phyloP scores from a whole-genome alignment of 2,113 vertebrate genomes.

The Narcine bancroftii region DNA sequence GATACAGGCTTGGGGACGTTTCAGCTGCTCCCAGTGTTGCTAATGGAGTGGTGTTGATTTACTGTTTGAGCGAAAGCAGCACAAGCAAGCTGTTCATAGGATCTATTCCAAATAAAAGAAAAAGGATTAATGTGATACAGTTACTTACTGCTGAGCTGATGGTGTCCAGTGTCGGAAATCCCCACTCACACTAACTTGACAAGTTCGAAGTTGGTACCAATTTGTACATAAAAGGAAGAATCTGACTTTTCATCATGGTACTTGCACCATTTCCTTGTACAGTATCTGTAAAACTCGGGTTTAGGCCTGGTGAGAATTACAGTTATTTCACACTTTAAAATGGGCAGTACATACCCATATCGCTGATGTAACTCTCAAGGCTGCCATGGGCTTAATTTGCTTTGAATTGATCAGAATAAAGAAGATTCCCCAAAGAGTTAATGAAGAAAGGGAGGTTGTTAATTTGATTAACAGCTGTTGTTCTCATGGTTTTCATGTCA shows the following conservation, averaged over 20 bases:
- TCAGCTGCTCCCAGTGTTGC: constrained; percentile 94
- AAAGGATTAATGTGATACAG: constrained; percentile 15
- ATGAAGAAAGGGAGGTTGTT: background rate
- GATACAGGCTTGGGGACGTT: constrained; percentile 93
- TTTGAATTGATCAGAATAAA: background rate
- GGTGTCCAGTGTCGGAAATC: background rate
- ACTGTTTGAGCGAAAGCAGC: constrained; percentile 81
- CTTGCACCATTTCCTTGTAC: background rate
- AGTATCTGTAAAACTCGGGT: background rate
- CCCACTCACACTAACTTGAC: background rate
- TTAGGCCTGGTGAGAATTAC: background rate
- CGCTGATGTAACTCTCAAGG: background rate
- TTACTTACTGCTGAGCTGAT: constrained; percentile 10
- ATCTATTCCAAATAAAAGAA: constrained; percentile 34
- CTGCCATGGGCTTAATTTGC: background rate
- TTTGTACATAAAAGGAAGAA: background rate
- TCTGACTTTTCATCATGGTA: background rate
- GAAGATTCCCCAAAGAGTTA: background rate
- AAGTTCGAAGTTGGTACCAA: background rate
- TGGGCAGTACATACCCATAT: background rate
- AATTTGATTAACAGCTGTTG: background rate
- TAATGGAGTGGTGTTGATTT: constrained; percentile 88
- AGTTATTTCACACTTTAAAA: background rate
- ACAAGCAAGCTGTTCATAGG: constrained; percentile 74
- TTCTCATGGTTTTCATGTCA: background rate